Base-by-base conservation (phyloP, 2,888 invertebrate genomes). In the Agrotis clavis region DNA sequence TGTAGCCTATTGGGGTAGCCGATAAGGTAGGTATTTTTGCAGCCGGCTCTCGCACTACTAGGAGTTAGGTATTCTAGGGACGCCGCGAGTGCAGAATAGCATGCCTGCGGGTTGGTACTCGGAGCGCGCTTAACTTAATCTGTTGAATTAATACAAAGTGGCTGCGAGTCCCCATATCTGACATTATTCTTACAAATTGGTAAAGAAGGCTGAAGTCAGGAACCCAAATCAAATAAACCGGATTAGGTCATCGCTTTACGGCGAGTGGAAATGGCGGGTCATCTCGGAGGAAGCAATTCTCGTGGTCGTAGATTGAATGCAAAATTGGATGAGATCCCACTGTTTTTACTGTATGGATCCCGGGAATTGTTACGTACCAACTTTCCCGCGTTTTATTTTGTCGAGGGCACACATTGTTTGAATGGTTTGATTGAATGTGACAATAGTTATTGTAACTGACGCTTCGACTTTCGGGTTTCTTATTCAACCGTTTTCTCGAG, bases 221-320 rank as follows among this genome's bases (percentile, higher is more conserved):
- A 90, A 93, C 93, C 94, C 94, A 93, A 95, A 95, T 95, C 95
- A 94, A 95, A 95, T 95, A 95, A 95, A 95, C 93, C 89, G 93
- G 95, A 96, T 95, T 94, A 94, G 95, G 95, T 95, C 95, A 95
- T 95, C 95, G 93, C 92, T 95, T 95, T 95, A 96, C 93, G 92
- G 92, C 93, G 91, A 92, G 91, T 92, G 91, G 94, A 95, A 95
- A 93, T 93, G 94, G 93, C 94, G 95, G 95, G 95, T 94, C 95
- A 96, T 96, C 95, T 95, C 92, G 89, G 90, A 93, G 93, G 94
- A 92, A 94, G 94, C 95, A 92, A 95, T 96, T 95, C 95, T 92
- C 93, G 94, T 90, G 95, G 94, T 94, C 95, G 95, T 94, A 95
- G 95, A 95, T 95, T 96, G 95, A 95, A 96, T 96, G 95, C 95